Base-by-base conservation (phyloP, 23 tunicate genomes). In the Styela plicata region DNA sequence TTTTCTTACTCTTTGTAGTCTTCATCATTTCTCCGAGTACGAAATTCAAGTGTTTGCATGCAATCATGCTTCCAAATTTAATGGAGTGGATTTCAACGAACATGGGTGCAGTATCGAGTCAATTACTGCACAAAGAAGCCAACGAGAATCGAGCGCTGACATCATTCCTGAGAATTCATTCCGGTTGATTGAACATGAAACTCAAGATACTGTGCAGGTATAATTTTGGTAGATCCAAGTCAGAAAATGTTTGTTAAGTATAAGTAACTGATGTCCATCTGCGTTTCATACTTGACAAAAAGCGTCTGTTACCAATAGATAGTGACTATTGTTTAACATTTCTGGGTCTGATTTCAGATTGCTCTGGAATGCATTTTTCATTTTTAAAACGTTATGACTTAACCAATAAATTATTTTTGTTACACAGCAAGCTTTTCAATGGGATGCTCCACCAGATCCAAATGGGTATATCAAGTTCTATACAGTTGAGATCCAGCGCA, bases 1-100 rank as follows among this genome's bases (percentile, higher is more conserved):
- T 24, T 19, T 19, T 61, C 64, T 0, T 69, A 24, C 18, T 74
- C 33, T 52, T 34, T 61, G 1, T 80, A 92, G 97, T 36, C 76
- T 92, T 34, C 29, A 34, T 52, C 97, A 91, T 69, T 86, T 78
- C 87, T 73, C 85, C 33, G 88, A 91, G 52, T 91, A 91, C 79
- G 33, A 71, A n/a, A 53, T 91, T 19, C 79, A 77, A 64, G 84
- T 91, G 19, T 25, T 21, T 3, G 89, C 88, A 63, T 92, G 97
- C 78, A 87, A 90, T 64, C 89, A 85, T 32, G 88, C 85, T 3
- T 29, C 32, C 27, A 34, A 70, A 26, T 18, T 28, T 17, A 18
- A 26, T 25, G 30, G 30, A 17, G 31, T 21, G 18, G 31, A n/a
- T 28, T 44, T 44, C 7, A 67, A 27, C 62, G 63, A 33, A 20